phyloP scores from a whole-genome alignment of 2,888 invertebrate genomes.

The Listrodromus nycthemerus region DNA sequence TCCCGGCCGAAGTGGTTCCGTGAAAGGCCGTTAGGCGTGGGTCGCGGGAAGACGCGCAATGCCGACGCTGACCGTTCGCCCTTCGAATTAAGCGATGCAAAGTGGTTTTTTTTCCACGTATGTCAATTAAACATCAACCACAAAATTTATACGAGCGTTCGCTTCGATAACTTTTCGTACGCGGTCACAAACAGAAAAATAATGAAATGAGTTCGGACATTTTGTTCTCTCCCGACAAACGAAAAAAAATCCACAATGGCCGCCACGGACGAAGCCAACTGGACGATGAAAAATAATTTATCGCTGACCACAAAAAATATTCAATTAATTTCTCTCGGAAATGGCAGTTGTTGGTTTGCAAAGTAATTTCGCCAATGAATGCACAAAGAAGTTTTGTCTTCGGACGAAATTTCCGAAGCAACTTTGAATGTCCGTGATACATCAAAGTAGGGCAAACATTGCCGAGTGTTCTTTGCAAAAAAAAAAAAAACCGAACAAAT shows the following conservation, averaged over 20 bases:
- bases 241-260: not conserved
- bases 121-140: slow-evolving; percentile 58
- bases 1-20: slow-evolving; percentile 45
- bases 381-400: too few relatives aligned
- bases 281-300: too few relatives aligned
- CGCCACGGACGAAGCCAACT: too few relatives aligned
- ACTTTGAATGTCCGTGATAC: too few relatives aligned
- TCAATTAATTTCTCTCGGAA: too few relatives aligned
- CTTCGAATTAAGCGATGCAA: slow-evolving; percentile 56
- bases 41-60: slow-evolving; percentile 61
- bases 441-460: too few relatives aligned
- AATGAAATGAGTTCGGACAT: not conserved
- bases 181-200: not conserved
- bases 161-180: not conserved
- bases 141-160: slow-evolving; percentile 4
- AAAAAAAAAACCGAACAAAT: too few relatives aligned
- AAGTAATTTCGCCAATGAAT: too few relatives aligned
- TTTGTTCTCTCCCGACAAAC: not conserved
- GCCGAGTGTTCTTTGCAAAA: too few relatives aligned
- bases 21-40: slow-evolving; percentile 62
- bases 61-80: slow-evolving; percentile 50
- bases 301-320: not conserved
- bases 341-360: too few relatives aligned
- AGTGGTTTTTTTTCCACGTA: slow-evolving; percentile 44
- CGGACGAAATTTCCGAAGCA: too few relatives aligned